Evolutionary conservation across 2,113 vertebrate genomes (phyloP).

Genomic region (Hyperopisus bebe): DNA sequence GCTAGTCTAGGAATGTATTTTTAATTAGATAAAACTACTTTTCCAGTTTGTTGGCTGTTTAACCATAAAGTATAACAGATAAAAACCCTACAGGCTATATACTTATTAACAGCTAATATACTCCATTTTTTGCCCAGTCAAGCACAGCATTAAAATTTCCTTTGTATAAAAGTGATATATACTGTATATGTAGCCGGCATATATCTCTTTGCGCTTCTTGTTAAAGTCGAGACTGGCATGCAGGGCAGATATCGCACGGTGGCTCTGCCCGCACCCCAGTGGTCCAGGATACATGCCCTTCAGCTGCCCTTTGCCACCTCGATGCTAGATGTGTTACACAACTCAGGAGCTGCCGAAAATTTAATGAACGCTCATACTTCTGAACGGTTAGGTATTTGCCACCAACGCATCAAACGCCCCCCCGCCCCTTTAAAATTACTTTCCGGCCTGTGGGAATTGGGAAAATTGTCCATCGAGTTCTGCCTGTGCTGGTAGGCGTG

Average conservation of each 20-base stretch:
- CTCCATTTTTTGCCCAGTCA: slow-evolving; percentile 32
- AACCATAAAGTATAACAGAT: slow-evolving; percentile 56
- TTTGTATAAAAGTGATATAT: neutral
- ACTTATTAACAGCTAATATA: slow-evolving; percentile 50
- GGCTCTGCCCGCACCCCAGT: neutral
- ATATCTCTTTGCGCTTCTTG: neutral
- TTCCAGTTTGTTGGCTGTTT: slow-evolving; percentile 65
- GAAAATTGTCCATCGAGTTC: neutral
- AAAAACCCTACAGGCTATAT: slow-evolving; percentile 51
- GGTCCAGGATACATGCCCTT: neutral
- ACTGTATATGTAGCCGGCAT: neutral
- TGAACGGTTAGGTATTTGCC: neutral
- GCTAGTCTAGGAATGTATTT: slow-evolving; percentile 59
- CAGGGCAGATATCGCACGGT: neutral
- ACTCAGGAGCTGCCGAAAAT: neutral
- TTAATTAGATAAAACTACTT: slow-evolving; percentile 66
- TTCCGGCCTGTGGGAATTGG: neutral
- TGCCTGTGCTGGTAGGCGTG: neutral
- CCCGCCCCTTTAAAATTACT: neutral
- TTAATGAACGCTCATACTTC: neutral
- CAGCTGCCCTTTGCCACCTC: neutral
- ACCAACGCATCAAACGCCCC: neutral
- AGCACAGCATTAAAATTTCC: slow-evolving; percentile 32
- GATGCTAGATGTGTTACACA: neutral
- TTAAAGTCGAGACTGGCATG: neutral